These are phyloP conservation scores for Buphagus erythrorhynchus DNA, from an alignment of 2,797 vertebrate genomes.

Conservation along the genomic window DNA sequence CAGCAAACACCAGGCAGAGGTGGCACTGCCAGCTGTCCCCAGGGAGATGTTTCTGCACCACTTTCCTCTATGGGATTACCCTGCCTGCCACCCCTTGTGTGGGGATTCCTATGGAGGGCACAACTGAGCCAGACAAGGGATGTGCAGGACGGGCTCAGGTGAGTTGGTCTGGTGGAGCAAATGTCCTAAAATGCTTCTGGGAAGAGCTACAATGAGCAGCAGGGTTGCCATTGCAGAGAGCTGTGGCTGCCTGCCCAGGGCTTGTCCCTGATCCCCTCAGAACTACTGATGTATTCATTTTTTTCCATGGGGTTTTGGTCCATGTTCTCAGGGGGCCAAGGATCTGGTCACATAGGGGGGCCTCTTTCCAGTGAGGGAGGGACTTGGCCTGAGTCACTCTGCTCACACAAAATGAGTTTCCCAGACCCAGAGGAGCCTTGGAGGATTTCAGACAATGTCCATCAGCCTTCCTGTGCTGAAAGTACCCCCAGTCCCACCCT, in stretches of 20 bases:
- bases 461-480: accelerated
- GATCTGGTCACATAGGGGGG: not conserved
- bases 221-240: not conserved
- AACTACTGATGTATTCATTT: not conserved
- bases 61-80: not conserved
- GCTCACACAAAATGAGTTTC: not conserved
- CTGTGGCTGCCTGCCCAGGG: not conserved
- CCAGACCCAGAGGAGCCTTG: not conserved
- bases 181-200: not conserved
- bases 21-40: not conserved
- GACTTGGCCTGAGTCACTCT: not conserved
- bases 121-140: not conserved
- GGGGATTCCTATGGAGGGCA: accelerated
- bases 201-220: not conserved
- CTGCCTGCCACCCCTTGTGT: not conserved
- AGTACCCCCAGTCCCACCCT: not conserved
- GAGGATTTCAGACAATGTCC: not conserved
- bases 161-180: not conserved
- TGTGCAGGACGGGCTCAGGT: not conserved
- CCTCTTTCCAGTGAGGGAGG: not conserved
- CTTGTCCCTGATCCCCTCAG: not conserved
- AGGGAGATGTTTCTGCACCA: not conserved
- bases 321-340: not conserved
- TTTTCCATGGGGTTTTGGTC: not conserved
- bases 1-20: not conserved